These are phyloP conservation scores for Adelosebastes latens DNA, from an alignment of 2,797 vertebrate species.

Conservation along the genomic window DNA sequence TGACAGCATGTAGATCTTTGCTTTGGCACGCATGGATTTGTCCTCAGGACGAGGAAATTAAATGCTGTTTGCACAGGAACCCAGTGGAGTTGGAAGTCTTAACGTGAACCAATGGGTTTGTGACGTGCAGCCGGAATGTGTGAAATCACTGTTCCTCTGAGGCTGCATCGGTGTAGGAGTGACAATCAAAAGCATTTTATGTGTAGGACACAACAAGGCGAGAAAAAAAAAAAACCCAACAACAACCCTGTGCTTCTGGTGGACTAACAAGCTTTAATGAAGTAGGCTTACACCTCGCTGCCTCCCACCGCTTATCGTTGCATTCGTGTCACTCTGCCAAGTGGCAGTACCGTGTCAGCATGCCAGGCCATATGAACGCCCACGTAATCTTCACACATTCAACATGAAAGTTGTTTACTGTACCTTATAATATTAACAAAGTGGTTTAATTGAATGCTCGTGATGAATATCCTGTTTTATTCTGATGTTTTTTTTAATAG, in stretches of 20 bases:
- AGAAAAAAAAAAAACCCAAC: neutral
- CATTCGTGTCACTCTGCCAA: conserved; percentile 45
- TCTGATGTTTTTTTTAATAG: conserved; percentile 45
- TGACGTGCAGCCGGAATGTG: conserved; percentile 33
- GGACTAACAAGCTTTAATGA: conserved; percentile 29
- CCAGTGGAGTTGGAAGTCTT: neutral
- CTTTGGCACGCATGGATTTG: conserved; percentile 3
- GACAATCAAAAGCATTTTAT: conserved; percentile 59
- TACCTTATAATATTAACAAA: conserved; percentile 49
- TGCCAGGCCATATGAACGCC: conserved; percentile 46
- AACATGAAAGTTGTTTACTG: conserved; percentile 54
- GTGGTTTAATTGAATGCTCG: conserved; percentile 68
- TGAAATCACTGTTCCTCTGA: conserved; percentile 51
- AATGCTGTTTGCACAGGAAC: neutral
- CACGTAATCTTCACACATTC: conserved; percentile 42
- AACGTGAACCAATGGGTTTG: neutral
- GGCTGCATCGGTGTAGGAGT: conserved; percentile 35
- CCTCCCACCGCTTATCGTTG: conserved; percentile 39
- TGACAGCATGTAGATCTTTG: neutral
- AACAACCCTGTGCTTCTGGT: neutral
- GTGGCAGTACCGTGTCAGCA: conserved; percentile 35
- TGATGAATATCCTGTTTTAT: conserved; percentile 63
- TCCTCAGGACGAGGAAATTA: conserved; percentile 10
- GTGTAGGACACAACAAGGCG: neutral
- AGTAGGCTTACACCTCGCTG: conserved; percentile 42